Base-by-base conservation (phyloP, 1,140 invertebrate species). In the Mercenaria mercenaria region DNA sequence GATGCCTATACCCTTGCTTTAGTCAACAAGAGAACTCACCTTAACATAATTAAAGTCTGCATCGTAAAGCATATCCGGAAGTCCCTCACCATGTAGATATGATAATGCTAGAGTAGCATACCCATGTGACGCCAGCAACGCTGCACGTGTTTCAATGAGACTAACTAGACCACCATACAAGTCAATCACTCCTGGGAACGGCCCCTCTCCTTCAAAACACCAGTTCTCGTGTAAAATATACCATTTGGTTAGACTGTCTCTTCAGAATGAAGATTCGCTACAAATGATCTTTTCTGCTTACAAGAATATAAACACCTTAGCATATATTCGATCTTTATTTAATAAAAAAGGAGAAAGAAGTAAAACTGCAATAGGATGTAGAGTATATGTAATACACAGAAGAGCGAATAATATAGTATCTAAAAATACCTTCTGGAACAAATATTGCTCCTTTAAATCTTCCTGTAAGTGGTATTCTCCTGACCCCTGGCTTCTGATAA, bases 101-200 rank as follows among this genome's bases (percentile, higher is more conserved):
- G 41, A 61, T 1, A 87, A n/a, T 43, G 72, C 74, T 37, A 64
- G 18, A 20, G 84, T 77, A 29, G 52, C 84, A 50, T 64, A 87
- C 8, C 84, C 84, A 15, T 79, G 84, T 1, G 84, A 87, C 84
- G 43, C n/a, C n/a, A n/a, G n/a, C n/a, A n/a, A n/a, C n/a, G n/a
- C n/a, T n/a, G n/a, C n/a, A n/a, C n/a, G n/a, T 39, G 84, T 64
- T 47, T 87, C 84, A 47, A 87, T 61, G 13, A 77, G 47, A 64
- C 39, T 47, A 8, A 79, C 84, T 20, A 87, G 47, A 23, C 84
- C 84, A 32, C 84, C 84, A 79, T n/a, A 87, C 56, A 79, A 41
- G 29, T 87, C 84, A 32, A 87, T 43, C 72, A 87, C 11, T 20
- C 43, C 72, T 20, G 84, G 84, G 26, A 87, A 87, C 41, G 84